phyloP scores from a whole-genome alignment of 2,113 vertebrate species.

The Salvelinus namaycush region DNA sequence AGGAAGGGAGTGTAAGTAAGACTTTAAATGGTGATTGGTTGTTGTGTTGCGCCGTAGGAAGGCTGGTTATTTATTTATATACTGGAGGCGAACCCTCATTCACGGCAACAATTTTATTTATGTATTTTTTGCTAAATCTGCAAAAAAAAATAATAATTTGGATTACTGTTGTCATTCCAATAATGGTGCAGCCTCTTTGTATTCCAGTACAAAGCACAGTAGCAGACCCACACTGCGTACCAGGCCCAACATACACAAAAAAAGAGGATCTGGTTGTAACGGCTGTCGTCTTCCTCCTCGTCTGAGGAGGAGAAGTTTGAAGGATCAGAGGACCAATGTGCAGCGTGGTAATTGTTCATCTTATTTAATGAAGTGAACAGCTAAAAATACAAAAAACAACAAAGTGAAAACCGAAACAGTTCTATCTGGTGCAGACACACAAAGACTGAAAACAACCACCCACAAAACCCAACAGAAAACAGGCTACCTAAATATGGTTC shows the following conservation, averaged over 20 bases:
- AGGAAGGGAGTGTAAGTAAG: slow-evolving; percentile 20
- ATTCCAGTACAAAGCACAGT: slow-evolving; percentile 7
- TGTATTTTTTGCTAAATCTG: slow-evolving; percentile 25
- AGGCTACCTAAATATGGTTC: no score
- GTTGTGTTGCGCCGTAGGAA: slow-evolving; percentile 20
- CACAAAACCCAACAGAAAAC: no score
- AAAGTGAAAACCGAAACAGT: no score
- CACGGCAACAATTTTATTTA: slow-evolving; percentile 18
- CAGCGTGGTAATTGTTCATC: no score
- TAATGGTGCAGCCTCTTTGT: slow-evolving; percentile 17
- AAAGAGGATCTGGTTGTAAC: background rate
- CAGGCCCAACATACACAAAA: background rate
- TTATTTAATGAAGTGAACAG: no score
- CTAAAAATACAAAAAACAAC: no score
- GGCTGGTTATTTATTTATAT: slow-evolving; percentile 19
- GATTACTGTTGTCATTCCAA: slow-evolving; percentile 29
- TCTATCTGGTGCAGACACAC: no score
- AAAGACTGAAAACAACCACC: no score
- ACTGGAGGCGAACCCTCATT: slow-evolving; percentile 20
- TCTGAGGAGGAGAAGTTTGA: no score
- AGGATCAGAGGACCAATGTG: no score
- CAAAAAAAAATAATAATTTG: slow-evolving; percentile 23
- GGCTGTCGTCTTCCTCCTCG: no score
- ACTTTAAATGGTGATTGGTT: slow-evolving; percentile 11
- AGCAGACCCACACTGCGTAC: background rate